phyloP scores from a whole-genome alignment of 1,140 invertebrate genomes.

The Zaprionus davidi region DNA sequence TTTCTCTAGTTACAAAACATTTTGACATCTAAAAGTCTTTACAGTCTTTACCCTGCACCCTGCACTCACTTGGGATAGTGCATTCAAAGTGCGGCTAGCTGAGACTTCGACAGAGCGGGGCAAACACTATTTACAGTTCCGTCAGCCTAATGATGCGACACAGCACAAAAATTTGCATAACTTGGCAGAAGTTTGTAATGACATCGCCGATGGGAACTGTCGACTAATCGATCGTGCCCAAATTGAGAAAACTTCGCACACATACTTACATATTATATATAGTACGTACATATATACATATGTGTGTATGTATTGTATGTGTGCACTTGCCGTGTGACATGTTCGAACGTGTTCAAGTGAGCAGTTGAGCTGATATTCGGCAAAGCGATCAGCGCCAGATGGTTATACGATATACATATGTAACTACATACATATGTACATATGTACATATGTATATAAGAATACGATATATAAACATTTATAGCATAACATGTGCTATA shows the following conservation, averaged over 20 bases:
- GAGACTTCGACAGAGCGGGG: too few relatives aligned
- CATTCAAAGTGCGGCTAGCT: slow-evolving; percentile 4
- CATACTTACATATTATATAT: background rate
- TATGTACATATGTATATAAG: background rate
- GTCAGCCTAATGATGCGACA: slow-evolving; percentile 34
- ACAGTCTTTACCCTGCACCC: background rate
- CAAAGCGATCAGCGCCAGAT: slow-evolving; percentile 9
- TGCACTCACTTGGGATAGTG: background rate
- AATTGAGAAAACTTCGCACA: slow-evolving; percentile 17
- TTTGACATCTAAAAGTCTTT: background rate
- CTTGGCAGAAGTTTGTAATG: slow-evolving; percentile 24
- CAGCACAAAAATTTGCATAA: slow-evolving; percentile 31
- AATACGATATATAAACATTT: slow-evolving; percentile 7
- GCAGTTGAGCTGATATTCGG: slow-evolving; percentile 17
- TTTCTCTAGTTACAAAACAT: background rate
- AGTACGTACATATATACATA: background rate
- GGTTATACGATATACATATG: background rate
- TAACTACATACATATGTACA: background rate
- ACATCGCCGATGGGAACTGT: slow-evolving; percentile 37
- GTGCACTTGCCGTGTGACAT: slow-evolving; percentile 1
- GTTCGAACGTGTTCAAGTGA: slow-evolving; percentile 34
- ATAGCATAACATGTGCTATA: background rate
- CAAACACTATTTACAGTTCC: slow-evolving; percentile 24
- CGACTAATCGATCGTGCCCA: slow-evolving; percentile 47
- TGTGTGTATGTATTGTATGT: background rate